phyloP scores from a whole-genome alignment of 2,888 invertebrate species.

The Ophion costatus region DNA sequence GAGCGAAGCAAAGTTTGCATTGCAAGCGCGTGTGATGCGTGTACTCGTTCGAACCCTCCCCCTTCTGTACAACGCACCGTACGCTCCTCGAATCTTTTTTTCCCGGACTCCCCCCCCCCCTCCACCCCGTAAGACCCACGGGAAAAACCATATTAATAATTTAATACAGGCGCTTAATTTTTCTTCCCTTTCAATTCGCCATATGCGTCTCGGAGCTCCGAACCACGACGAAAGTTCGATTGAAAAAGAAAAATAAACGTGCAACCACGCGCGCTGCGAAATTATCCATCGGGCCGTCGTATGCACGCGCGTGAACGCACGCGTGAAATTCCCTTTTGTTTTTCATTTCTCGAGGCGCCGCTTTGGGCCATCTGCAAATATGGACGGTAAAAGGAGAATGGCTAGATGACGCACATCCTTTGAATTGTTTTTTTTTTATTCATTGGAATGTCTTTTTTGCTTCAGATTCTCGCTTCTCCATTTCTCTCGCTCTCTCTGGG shows the following conservation, averaged over 20 bases:
- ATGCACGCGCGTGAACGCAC: not conserved
- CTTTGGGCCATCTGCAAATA: no score
- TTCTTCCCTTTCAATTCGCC: constrained; percentile 44
- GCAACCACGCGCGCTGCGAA: constrained; percentile 1
- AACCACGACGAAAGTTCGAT: constrained; percentile 1
- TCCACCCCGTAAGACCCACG: constrained; percentile 57
- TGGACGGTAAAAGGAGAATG: no score
- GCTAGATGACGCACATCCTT: not conserved
- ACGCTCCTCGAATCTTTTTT: constrained; percentile 51
- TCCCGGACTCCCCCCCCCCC: constrained; percentile 42
- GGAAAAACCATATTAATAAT: constrained; percentile 75
- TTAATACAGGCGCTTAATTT: constrained; percentile 75
- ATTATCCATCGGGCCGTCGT: not conserved
- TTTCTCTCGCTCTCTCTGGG: constrained; percentile 10
- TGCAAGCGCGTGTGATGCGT: constrained; percentile 54
- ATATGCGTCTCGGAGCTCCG: not conserved
- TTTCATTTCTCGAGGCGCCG: not conserved
- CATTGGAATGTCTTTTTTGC: constrained; percentile 9
- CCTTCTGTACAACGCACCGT: constrained; percentile 32
- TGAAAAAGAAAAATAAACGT: no score
- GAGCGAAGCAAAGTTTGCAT: constrained; percentile 47
- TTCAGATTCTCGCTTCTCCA: not conserved
- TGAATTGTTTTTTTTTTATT: not conserved
- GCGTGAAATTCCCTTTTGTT: constrained; percentile 1
- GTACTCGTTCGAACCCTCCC: constrained; percentile 56